phyloP scores from a whole-genome alignment of 2,888 invertebrate species.

The Nebria brevicollis region DNA sequence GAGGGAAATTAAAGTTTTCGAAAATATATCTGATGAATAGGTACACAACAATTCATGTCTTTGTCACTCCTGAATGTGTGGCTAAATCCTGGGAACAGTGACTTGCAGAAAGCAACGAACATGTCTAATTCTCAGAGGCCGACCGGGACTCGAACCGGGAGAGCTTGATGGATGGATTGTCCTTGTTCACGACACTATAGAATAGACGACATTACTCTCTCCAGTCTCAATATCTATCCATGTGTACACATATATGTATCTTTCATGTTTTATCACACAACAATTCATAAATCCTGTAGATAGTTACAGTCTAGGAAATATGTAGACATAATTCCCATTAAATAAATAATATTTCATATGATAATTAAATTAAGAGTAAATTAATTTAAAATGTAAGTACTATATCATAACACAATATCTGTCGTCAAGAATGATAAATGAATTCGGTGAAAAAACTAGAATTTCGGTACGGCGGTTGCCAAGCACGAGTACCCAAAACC shows the following conservation, averaged over 20 bases:
- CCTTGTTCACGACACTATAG: slow-evolving; percentile 8
- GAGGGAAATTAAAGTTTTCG: neutral
- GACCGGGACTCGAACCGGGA: slow-evolving; percentile 2
- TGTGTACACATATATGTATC: neutral
- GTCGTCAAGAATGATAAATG: neutral
- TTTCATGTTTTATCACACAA: neutral
- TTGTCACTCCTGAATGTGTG: neutral
- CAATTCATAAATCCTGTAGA: too few species aligned
- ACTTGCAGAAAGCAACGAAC: slow-evolving; percentile 44
- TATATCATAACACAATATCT: neutral
- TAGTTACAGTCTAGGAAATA: neutral
- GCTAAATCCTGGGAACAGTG: slow-evolving; percentile 30
- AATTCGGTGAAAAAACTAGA: neutral
- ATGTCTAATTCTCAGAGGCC: slow-evolving; percentile 38
- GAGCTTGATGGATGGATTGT: slow-evolving; percentile 43
- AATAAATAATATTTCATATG: neutral
- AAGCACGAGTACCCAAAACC: slow-evolving; percentile 29
- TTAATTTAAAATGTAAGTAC: neutral
- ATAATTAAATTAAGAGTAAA: neutral
- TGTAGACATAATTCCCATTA: neutral
- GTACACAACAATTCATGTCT: neutral
- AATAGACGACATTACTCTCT: neutral
- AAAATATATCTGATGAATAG: neutral
- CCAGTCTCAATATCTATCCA: neutral
- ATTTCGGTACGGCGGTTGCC: slow-evolving; percentile 10